Evolutionary conservation across 2,113 vertebrate species (phyloP).

Genomic region (Tauraco erythrolophus): DNA sequence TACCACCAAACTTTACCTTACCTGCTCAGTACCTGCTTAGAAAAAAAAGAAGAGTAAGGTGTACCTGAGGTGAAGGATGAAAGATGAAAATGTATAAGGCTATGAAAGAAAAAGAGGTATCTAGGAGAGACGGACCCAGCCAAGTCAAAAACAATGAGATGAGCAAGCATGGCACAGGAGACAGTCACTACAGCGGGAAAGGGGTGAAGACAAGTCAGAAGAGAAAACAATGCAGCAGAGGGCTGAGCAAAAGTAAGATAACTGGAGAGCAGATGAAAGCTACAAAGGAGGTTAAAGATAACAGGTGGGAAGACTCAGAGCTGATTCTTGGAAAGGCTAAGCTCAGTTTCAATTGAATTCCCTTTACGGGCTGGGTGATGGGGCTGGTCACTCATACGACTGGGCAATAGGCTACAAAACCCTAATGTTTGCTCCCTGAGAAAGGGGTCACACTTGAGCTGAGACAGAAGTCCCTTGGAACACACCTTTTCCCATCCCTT

Average conservation of each 20-base stretch:
- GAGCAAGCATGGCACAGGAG: background rate
- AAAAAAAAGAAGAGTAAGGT: background rate
- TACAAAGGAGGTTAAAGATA: background rate
- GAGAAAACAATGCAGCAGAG: background rate
- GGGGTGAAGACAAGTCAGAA: background rate
- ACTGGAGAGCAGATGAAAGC: background rate
- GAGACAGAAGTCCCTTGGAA: background rate
- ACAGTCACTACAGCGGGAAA: background rate
- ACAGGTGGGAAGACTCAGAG: background rate
- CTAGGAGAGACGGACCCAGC: background rate
- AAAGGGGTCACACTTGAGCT: background rate
- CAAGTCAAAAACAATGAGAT: background rate
- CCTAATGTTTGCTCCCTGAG: background rate
- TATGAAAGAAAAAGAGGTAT: background rate
- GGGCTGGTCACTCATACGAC: background rate
- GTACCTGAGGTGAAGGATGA: background rate
- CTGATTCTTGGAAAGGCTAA: background rate
- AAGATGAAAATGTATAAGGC: background rate
- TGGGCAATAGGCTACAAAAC: background rate
- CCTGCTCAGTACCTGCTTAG: background rate
- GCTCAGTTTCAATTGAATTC: background rate
- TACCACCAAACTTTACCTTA: background rate
- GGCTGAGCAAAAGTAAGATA: background rate
- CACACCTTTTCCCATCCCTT: background rate
- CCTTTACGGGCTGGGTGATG: background rate